A percentile compares a stretch with the other conserved stretches of the same genome.
These are phyloP conservation scores for Julus scanicus DNA, from an alignment of 2,888 invertebrate species.

Conservation along the genomic window DNA sequence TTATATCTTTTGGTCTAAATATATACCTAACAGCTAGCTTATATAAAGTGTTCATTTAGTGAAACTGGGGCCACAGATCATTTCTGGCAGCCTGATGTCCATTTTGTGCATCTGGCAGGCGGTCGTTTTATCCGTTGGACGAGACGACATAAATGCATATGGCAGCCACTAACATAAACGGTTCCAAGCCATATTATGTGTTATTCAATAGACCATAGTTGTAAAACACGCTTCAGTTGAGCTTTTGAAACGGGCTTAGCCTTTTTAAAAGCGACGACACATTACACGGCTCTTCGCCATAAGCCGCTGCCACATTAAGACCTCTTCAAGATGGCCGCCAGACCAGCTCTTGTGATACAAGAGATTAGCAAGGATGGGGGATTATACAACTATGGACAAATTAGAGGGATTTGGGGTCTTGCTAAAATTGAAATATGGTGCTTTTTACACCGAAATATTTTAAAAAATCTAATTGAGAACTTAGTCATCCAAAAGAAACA, in stretches of 20 bases:
- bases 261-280: conserved; percentile 42
- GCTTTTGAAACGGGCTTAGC: conserved; percentile 39
- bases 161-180: conserved; percentile 30
- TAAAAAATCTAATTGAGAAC: no score
- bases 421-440: background rate
- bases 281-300: conserved; percentile 42
- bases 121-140: conserved; percentile 24
- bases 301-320: conserved; percentile 39
- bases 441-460: background rate
- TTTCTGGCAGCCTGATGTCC: background rate
- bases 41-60: background rate
- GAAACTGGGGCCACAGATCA: background rate
- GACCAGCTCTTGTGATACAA: background rate
- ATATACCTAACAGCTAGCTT: background rate
- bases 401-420: background rate
- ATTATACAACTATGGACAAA: background rate
- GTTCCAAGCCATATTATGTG: conserved; percentile 39
- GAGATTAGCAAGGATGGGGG: background rate
- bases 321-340: conserved; percentile 38
- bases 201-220: conserved; percentile 39
- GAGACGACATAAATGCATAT: conserved; percentile 25
- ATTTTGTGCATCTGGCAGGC: conserved; percentile 25
- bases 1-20: no score
- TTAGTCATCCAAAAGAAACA: no score
- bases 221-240: conserved; percentile 39